These are phyloP conservation scores for Eulimnadia texana DNA, from an alignment of 1,140 invertebrate species.

Conservation along the genomic window DNA sequence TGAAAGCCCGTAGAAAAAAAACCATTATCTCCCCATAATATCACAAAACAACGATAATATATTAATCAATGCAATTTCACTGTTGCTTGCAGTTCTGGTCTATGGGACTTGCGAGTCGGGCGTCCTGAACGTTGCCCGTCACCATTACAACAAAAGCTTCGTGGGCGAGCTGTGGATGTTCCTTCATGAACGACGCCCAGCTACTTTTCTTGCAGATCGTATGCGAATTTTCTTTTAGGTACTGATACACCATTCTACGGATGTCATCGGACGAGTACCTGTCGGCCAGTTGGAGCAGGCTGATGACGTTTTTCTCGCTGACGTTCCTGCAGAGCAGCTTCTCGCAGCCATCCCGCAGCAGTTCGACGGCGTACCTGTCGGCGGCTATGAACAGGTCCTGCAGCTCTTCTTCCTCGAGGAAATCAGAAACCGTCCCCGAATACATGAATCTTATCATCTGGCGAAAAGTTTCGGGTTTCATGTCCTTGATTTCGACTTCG, in stretches of 20 bases:
- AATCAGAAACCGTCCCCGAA: not conserved
- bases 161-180: not conserved
- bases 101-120: not conserved
- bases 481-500: not conserved
- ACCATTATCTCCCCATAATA: no score
- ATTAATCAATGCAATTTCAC: no score
- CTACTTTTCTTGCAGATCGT: not conserved
- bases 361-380: not conserved
- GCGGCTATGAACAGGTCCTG: conserved; percentile 3
- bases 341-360: conserved; percentile 3
- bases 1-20: no score
- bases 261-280: not conserved
- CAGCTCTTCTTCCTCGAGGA: not conserved
- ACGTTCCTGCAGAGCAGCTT: not conserved
- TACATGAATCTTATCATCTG: not conserved
- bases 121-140: not conserved
- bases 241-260: not conserved
- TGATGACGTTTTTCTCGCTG: not conserved
- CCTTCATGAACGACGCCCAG: not conserved
- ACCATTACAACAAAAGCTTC: not conserved
- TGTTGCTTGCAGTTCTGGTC: not conserved
- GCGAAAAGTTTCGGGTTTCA: not conserved
- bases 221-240: not conserved
- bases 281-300: not conserved
- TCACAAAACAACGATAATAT: no score